A percentile compares a stretch with the other conserved stretches of the same genome.
These are phyloP conservation scores for Meteorus sp. DNA, from an alignment of 1,140 invertebrate species.

Conservation along the genomic window DNA sequence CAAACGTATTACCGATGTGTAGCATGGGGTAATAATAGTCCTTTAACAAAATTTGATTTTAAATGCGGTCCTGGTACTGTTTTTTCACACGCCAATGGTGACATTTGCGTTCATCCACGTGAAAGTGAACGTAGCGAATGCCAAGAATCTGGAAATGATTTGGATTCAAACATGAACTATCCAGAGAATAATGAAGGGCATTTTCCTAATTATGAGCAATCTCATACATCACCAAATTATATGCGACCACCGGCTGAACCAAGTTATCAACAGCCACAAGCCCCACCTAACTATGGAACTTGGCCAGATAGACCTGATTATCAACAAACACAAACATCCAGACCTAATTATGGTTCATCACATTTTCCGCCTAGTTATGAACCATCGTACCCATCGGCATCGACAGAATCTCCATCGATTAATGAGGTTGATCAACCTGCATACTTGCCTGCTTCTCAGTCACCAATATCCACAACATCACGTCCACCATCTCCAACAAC, in stretches of 20 bases:
- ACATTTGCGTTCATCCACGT: conserved; percentile 69
- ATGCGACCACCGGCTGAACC: too few relatives aligned
- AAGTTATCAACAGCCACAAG: too few relatives aligned
- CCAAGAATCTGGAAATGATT: conserved; percentile 37
- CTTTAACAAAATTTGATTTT: conserved; percentile 62
- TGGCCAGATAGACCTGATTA: too few relatives aligned
- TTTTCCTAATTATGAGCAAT: too few relatives aligned
- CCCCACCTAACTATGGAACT: too few relatives aligned
- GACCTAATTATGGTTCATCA: too few relatives aligned
- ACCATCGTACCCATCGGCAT: background rate
- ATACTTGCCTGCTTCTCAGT: background rate
- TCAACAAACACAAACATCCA: too few relatives aligned
- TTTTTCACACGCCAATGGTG: conserved; percentile 66
- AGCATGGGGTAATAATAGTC: conserved; percentile 48
- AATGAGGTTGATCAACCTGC: conserved; percentile 4
- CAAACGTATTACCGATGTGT: conserved; percentile 64
- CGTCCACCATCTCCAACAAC: background rate
- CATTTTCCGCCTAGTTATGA: background rate
- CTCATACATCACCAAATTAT: too few relatives aligned
- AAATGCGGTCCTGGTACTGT: conserved; percentile 72
- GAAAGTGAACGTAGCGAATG: conserved; percentile 65
- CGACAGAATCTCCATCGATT: background rate
- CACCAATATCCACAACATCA: background rate
- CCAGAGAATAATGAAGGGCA: conserved; percentile 9
- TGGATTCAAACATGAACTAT: conserved; percentile 30